A percentile compares a stretch with the other conserved stretches of the same genome.
Conservation (phyloP, 2,113 vertebrate species). For the Taxidea taxus region DNA sequence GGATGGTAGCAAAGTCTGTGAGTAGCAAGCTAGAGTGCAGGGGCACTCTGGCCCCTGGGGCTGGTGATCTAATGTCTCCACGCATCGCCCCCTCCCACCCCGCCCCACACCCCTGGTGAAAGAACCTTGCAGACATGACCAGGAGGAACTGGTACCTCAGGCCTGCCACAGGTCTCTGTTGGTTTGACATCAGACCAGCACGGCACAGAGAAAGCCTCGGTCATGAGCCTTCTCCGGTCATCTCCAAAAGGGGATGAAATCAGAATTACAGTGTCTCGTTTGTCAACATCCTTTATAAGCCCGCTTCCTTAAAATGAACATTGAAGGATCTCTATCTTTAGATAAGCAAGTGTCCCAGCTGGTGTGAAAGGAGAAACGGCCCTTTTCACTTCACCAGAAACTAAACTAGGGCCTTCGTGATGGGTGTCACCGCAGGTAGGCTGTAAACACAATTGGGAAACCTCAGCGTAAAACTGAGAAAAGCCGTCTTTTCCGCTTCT, state of each 20-base stretch:
- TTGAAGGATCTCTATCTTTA: background rate
- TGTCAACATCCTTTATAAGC: background rate
- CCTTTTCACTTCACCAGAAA: background rate
- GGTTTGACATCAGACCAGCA: background rate
- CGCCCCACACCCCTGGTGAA: too few species aligned
- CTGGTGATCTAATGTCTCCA: background rate
- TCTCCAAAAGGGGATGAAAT: background rate
- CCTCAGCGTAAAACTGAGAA: background rate
- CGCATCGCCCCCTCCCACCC: too few species aligned
- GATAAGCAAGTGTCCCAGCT: background rate
- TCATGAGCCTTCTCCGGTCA: background rate
- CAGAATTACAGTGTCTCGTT: background rate
- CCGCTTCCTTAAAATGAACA: background rate
- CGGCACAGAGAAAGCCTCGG: background rate
- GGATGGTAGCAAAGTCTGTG: background rate
- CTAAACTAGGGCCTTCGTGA: background rate
- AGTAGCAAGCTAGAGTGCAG: too few species aligned
- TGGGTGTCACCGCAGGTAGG: background rate
- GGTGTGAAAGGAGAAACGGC: background rate
- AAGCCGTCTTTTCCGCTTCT: accelerated
- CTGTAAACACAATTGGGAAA: background rate
- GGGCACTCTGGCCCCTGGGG: accelerated
- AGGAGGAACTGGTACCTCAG: background rate
- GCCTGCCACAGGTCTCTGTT: background rate
- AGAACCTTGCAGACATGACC: accelerated